A percentile compares a stretch with the other conserved stretches of the same genome.
phyloP scores from a whole-genome alignment of 2,797 vertebrate species.

The Tapera naevia region DNA sequence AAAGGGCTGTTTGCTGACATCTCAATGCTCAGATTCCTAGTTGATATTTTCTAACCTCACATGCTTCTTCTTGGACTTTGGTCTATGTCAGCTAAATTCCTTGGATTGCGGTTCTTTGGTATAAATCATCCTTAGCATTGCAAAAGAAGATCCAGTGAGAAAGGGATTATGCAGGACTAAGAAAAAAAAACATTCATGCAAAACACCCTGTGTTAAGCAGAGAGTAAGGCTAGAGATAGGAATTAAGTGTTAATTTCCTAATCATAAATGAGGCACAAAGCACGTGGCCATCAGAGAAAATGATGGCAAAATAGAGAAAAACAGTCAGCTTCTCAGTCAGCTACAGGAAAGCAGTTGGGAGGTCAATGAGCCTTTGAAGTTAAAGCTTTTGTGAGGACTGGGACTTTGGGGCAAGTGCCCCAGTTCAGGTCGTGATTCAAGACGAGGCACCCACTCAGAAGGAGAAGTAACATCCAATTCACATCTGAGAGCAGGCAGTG shows the following conservation, averaged over 20 bases:
- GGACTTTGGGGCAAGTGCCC: not conserved
- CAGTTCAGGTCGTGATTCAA: not conserved
- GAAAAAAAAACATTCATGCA: not conserved
- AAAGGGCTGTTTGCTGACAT: slow-evolving; percentile 15
- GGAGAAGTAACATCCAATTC: not conserved
- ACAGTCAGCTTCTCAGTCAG: not conserved
- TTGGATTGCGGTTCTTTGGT: not conserved
- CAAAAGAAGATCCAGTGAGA: not conserved
- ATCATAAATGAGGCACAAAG: not conserved
- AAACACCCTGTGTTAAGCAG: not conserved
- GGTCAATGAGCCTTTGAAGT: not conserved
- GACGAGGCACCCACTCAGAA: not conserved
- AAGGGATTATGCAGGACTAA: not conserved
- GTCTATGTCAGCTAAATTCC: slow-evolving; percentile 3
- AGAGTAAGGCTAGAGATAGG: not conserved
- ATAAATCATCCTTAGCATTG: not conserved
- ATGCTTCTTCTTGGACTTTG: not conserved
- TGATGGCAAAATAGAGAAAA: not conserved
- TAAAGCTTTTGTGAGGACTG: not conserved
- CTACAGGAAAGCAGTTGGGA: not conserved
- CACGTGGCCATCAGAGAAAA: not conserved
- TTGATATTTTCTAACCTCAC: not conserved
- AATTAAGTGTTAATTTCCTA: not conserved
- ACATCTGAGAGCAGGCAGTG: not conserved
- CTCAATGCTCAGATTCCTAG: not conserved